These are phyloP conservation scores for Corythornis vintsioides DNA, from an alignment of 2,113 vertebrate genomes.

Conservation along the genomic window DNA sequence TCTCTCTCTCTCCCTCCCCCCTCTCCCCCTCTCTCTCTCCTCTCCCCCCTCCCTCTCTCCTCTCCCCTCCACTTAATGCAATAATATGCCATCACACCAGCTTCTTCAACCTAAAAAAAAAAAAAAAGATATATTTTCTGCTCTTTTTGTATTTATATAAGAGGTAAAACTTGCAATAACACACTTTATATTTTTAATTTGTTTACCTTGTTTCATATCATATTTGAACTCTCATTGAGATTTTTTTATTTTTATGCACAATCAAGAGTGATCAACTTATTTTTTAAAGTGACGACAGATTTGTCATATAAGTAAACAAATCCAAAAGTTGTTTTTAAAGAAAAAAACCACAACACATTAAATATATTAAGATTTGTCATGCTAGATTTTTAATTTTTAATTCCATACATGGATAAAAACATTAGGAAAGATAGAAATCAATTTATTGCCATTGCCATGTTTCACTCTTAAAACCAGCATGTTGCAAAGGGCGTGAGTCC, in stretches of 20 bases:
- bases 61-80: background rate
- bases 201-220: background rate
- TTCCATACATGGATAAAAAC: background rate
- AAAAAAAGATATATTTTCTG: background rate
- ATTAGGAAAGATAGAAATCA: background rate
- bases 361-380: background rate
- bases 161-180: background rate
- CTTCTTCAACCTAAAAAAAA: fast-evolving
- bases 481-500: fast-evolving
- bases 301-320: background rate
- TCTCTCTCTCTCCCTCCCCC: no score
- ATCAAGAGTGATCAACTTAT: background rate
- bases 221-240: background rate
- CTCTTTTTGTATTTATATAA: background rate
- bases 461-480: fast-evolving
- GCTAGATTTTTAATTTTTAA: background rate
- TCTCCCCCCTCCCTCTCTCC: no score
- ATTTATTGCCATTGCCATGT: background rate
- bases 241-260: background rate
- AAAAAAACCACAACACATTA: background rate
- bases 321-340: background rate
- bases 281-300: background rate
- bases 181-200: background rate
- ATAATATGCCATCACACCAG: background rate
- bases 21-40: no score